Base-by-base conservation (phyloP, 35 echinoderm and acorn worm genomes). In the Diadema setosum region DNA sequence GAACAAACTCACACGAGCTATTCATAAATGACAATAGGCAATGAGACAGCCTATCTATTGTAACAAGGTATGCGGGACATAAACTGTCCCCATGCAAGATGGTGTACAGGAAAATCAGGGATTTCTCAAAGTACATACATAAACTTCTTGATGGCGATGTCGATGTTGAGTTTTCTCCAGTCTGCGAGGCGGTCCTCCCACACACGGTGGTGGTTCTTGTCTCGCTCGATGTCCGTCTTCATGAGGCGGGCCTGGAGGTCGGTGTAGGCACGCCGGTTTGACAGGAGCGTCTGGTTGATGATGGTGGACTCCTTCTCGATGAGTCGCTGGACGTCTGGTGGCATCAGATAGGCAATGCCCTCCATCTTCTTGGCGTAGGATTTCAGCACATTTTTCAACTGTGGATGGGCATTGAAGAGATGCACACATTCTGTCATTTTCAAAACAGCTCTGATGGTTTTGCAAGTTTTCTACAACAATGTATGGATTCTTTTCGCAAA, bases 191-290 rank as follows among this genome's bases (percentile, higher is more conserved):
- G 44, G 3, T 70, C 83, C 60, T 94, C 89, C 96, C 96, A 99
- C 44, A 80, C 83, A 6, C 85, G 36, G 45, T 85, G 82, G 18
- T 91, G 96, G 74, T 94, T 92, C 86, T 94, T 94, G 40, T 99
- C 96, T 5, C 96, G 61, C 58, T 99, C 96, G 23, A 99, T 94
- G 49, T 99, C 96, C 15, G 93, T 94, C 65, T 99, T 99, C 93
- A 95, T 89, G 15, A 99, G 48, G 12, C 96, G 56, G 2, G 93
- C 90, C 35, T 69, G 84, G 33, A 99, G 90, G 44, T 99, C 93
- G 9, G 89, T 87, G 24, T 99, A 99, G 6, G 96, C 89, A 41
- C 96, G 43, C 37, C 93, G 56, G 81, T 99, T 99, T 40, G 61
- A 82, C 18, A 99, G 85, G 1, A 99, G 65, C 0, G 93, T 95